Percentiles rank a stretch among this genome's conserved stretches.
These are phyloP conservation scores for Pitta sordida DNA, from an alignment of 2,113 vertebrate species.

Conservation along the genomic window DNA sequence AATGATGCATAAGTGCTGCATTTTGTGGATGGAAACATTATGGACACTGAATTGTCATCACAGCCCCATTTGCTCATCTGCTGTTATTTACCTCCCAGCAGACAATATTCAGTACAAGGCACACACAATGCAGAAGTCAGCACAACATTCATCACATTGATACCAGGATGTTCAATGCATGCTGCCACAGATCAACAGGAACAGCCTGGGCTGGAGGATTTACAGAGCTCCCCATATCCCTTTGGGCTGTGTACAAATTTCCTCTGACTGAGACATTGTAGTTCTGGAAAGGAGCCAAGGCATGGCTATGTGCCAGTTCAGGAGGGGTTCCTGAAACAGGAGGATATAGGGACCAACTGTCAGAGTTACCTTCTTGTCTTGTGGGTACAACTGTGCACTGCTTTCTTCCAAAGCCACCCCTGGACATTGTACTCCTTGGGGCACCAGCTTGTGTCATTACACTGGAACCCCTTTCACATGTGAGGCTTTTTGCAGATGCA, in stretches of 20 bases:
- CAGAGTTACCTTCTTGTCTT: background rate
- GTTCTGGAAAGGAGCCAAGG: background rate
- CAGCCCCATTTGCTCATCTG: conserved; percentile 46
- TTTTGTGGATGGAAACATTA: conserved; percentile 38
- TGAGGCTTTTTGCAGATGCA: background rate
- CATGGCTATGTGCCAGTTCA: background rate
- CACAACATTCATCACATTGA: conserved; percentile 31
- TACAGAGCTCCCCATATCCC: background rate
- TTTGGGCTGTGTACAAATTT: background rate
- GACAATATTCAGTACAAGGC: background rate
- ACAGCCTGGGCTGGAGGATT: background rate
- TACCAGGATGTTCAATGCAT: background rate
- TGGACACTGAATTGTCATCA: conserved; percentile 39
- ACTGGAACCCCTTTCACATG: background rate
- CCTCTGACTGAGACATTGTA: background rate
- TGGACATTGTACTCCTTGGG: background rate
- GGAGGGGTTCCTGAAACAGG: background rate
- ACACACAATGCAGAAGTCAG: conserved; percentile 33
- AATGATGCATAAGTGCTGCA: conserved; percentile 42
- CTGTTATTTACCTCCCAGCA: conserved; percentile 50
- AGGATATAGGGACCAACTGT: background rate
- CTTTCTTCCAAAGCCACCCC: background rate
- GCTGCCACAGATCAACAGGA: background rate
- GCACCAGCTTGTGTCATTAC: background rate
- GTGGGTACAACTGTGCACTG: background rate